Base-by-base conservation (phyloP, 2,888 invertebrate genomes). In the Siphonodentalium dalli region DNA sequence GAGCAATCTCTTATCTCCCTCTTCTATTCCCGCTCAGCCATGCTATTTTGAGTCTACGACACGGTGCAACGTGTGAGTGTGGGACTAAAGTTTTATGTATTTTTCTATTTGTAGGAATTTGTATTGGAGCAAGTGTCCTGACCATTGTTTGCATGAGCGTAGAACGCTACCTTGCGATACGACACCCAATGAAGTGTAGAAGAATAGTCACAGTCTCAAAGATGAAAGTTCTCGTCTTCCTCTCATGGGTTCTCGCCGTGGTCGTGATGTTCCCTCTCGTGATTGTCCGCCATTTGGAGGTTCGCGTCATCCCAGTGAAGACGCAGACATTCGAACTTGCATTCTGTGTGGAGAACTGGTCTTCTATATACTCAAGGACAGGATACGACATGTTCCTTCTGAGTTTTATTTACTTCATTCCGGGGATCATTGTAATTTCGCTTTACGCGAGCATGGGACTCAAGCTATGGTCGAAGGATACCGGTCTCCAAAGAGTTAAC, bases 81-180 rank as follows among this genome's bases (percentile, higher is more conserved):
- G n/a, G n/a, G n/a, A n/a, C n/a, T n/a, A n/a, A n/a, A n/a, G n/a
- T n/a, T n/a, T n/a, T n/a, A n/a, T n/a, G n/a, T 21, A 13, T 23
- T 21, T 27, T 37, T 33, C 20, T 15, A 33, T 38, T 55, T 55
- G 5, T 56, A 72, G 71, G 72, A 28, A 58, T 71, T 8, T 87
- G 89, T 18, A 89, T 90, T 6, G 88, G 89, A 0, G 88, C 89
- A 1, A 89, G 89, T 68, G 88, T 90, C 39, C 89, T 90, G 76
- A 90, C 90, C 1, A 89, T 90, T 66, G 89, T 89, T 1, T 88
- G 89, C 1, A 90, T 90, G 90, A 89, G 90, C 4, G 85, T 90
- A 53, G 90, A 90, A 80, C 85, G 90, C 41, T 76, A 71, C 48
- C 58, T 74, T 33, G 90, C 90, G 41, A 90, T 90, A 73, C 87